Evolutionary conservation across 2,888 invertebrate genomes (phyloP), one percentile per base, ranked within the genome.

Genomic region (Pristionchus arcanus): DNA sequence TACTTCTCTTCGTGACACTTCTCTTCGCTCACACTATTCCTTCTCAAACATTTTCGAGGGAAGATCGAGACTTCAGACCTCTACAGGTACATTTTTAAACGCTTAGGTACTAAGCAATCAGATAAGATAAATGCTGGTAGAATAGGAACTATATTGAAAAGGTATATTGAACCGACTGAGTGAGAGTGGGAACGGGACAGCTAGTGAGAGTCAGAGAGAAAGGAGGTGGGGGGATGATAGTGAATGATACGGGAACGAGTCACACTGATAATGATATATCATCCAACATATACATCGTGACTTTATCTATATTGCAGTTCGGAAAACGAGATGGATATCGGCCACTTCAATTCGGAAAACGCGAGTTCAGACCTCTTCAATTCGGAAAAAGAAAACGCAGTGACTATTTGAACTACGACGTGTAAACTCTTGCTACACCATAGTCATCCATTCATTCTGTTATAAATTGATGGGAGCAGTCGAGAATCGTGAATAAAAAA

Each of bases 21-120:
- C 19, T 84, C 59, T 13, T 59, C 59, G 84, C 89, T n/a, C 63
- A 77, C 13, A 42, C 28, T 42, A 25, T 37, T n/a, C 92, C 91
- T 71, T 90, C 90, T 37, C 92, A 92, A 77, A 93, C 93, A 13
- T 93, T 93, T 87, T 92, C 92, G 77, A 84, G 93, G 66, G 93
- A 93, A 84, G 93, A 93, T 87, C 81, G 93, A 63, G 93, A 93
- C 90, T 93, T 93, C 85, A 90, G 93, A 81, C 93, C 93, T 63
- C 91, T 93, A 63, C 93, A 93, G 91, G 92, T 93, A 37, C 37
- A 34, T 63, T 63, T 25, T 31, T 2, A 71, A 25, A 53, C 31
- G n/a, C n/a, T 25, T 86, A 59, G 19, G 16, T 81, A 74, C 25
- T 31, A 13, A 34, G 9, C 31, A 5, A 31, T 15, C 11, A 25